A percentile compares a stretch with the other conserved stretches of the same genome.
Evolutionary conservation across 2,113 vertebrate species (phyloP).

Genomic region (Scopus umbretta): DNA sequence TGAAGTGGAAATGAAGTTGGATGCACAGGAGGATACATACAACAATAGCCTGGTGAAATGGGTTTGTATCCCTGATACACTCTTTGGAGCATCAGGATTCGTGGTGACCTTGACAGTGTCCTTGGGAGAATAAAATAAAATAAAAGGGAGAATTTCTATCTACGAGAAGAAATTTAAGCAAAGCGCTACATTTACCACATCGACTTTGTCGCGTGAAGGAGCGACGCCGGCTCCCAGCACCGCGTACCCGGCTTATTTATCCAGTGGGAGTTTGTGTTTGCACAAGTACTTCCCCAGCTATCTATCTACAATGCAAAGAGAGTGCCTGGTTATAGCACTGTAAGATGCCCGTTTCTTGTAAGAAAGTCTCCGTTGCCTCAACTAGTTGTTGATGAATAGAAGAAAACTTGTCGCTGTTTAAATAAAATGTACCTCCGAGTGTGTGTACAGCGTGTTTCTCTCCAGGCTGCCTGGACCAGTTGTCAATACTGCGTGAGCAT

Average conservation of each 20-base stretch:
- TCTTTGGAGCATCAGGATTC: conserved; percentile 67
- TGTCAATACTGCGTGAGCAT: background rate
- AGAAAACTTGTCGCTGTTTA: background rate
- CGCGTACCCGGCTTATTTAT: fast-evolving
- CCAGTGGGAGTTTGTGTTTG: background rate
- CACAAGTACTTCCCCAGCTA: background rate
- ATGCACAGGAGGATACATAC: conserved; percentile 84
- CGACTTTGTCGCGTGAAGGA: fast-evolving
- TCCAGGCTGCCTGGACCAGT: background rate
- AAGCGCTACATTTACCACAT: background rate
- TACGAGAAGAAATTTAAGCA: background rate
- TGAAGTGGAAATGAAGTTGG: conserved; percentile 99
- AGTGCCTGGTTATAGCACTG: background rate
- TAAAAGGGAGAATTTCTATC: conserved; percentile 20
- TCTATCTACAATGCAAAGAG: background rate
- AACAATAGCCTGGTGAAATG: conserved; percentile 77
- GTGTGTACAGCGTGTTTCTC: background rate
- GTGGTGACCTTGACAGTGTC: conserved; percentile 85
- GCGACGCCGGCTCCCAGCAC: background rate
- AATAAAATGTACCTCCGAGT: background rate
- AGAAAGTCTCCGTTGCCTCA: background rate
- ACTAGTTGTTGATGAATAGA: background rate
- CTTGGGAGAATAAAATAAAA: conserved; percentile 72
- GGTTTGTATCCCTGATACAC: conserved; percentile 77
- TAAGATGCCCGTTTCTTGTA: background rate